phyloP scores from a whole-genome alignment of 2,888 invertebrate genomes.

The Ferdinandea cuprea region DNA sequence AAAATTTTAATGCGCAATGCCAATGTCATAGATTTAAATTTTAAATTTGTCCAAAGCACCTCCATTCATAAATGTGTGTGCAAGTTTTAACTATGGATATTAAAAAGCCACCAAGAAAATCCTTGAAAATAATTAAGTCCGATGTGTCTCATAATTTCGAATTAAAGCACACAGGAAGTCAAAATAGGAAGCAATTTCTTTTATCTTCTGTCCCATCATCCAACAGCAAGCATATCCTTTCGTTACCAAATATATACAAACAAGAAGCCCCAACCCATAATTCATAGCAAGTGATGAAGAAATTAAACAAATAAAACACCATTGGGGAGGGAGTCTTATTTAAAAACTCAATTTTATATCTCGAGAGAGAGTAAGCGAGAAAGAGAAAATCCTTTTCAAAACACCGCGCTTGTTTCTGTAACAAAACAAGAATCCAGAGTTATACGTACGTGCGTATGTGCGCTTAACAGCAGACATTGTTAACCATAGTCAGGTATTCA shows the following conservation, averaged over 20 bases:
- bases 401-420: slow-evolving; percentile 45
- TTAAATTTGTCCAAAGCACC: too few relatives aligned
- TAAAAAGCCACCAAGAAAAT: too few relatives aligned
- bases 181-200: slow-evolving; percentile 1
- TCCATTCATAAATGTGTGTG: too few relatives aligned
- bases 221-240: background rate
- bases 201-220: background rate
- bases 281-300: slow-evolving; percentile 50
- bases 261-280: background rate
- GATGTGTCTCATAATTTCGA: slow-evolving; percentile 23
- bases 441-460: slow-evolving; percentile 15
- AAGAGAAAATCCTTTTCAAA: slow-evolving; percentile 57
- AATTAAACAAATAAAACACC: slow-evolving; percentile 71
- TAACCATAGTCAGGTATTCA: slow-evolving; percentile 65
- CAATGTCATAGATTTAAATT: too few relatives aligned
- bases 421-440: slow-evolving; percentile 38
- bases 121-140: slow-evolving; percentile 47
- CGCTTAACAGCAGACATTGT: slow-evolving; percentile 62
- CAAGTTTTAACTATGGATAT: too few relatives aligned
- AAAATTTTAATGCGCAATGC: too few relatives aligned
- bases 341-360: slow-evolving; percentile 47
- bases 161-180: slow-evolving; percentile 1
- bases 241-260: background rate
- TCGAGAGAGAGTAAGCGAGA: background rate
- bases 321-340: slow-evolving; percentile 64